phyloP scores from a whole-genome alignment of 2,888 invertebrate species.

The Cheilosia grossa region DNA sequence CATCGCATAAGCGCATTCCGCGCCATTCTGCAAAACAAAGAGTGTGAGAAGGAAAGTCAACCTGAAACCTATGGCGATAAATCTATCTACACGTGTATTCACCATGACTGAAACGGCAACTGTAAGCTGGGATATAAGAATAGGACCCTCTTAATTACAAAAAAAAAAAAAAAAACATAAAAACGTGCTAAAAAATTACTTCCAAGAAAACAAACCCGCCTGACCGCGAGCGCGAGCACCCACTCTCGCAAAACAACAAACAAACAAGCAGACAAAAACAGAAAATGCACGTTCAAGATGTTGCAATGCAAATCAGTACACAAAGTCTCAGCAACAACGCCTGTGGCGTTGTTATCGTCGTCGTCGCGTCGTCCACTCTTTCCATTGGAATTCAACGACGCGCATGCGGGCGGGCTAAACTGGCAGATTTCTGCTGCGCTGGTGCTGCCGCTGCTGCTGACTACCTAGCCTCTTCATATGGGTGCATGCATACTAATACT shows the following conservation, averaged over 20 bases:
- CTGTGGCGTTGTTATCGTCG: conserved; percentile 27
- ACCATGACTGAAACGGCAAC: conserved; percentile 23
- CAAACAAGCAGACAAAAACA: conserved; percentile 39
- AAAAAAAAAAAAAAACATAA: conserved; percentile 20
- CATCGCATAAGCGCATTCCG: conserved; percentile 57
- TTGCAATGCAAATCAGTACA: conserved; percentile 68
- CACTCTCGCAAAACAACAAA: conserved; percentile 45
- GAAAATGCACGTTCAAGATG: conserved; percentile 64
- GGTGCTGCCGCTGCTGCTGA: background rate
- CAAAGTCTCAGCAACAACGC: conserved; percentile 49
- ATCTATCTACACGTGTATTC: conserved; percentile 59
- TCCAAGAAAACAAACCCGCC: conserved; percentile 59
- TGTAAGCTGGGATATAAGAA: conserved; percentile 22
- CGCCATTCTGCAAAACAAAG: conserved; percentile 38
- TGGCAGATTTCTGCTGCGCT: conserved; percentile 22
- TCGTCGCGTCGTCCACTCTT: conserved; percentile 11
- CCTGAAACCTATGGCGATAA: conserved; percentile 62
- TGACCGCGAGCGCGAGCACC: conserved; percentile 47
- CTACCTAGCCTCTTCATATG: conserved; percentile 30
- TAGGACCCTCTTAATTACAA: conserved; percentile 58
- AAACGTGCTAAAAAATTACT: conserved; percentile 52
- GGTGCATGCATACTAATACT: conserved; percentile 28
- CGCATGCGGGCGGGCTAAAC: conserved; percentile 59
- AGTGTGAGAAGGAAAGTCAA: conserved; percentile 55
- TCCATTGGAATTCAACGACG: conserved; percentile 33